Conservation (phyloP, 2,797 vertebrate genomes). For the Myripristis murdjan region DNA sequence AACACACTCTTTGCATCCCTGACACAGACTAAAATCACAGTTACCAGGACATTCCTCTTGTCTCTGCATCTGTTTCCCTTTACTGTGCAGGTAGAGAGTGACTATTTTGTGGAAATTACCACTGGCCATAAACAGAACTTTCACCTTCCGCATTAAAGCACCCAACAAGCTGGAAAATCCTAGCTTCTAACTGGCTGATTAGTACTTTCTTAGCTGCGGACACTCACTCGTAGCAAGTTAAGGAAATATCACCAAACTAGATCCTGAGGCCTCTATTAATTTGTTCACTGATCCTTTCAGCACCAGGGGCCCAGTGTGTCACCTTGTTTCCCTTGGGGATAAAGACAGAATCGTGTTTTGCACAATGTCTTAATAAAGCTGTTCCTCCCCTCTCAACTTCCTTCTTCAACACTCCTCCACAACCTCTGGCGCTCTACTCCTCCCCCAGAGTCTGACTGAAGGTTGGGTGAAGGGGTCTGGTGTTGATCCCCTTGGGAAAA, state of each 20-base stretch:
- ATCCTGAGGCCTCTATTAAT: constrained; percentile 53
- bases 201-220: constrained; percentile 22
- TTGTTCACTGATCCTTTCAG: constrained; percentile 52
- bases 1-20: constrained; percentile 22
- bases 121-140: constrained; percentile 12
- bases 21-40: constrained; percentile 5
- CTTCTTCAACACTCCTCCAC: constrained; percentile 44
- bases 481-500: constrained; percentile 68
- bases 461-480: constrained; percentile 36
- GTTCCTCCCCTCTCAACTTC: constrained; percentile 45
- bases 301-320: constrained; percentile 47
- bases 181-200: constrained; percentile 51
- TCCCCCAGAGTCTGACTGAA: constrained; percentile 34
- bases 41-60: constrained; percentile 14
- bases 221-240: constrained; percentile 29
- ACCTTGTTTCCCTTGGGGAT: constrained; percentile 41
- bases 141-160: constrained; percentile 31
- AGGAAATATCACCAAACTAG: constrained; percentile 6
- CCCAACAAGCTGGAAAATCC: constrained; percentile 44
- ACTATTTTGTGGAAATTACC: constrained; percentile 10
- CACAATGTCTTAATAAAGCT: constrained; percentile 65
- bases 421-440: constrained; percentile 44
- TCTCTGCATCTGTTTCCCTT: constrained; percentile 22
- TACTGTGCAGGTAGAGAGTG: background rate
- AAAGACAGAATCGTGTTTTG: constrained; percentile 54